Evolutionary conservation across 2,113 vertebrate species (phyloP), one percentile per base, ranked within the genome.

Genomic region (Dasyornis broadbenti): DNA sequence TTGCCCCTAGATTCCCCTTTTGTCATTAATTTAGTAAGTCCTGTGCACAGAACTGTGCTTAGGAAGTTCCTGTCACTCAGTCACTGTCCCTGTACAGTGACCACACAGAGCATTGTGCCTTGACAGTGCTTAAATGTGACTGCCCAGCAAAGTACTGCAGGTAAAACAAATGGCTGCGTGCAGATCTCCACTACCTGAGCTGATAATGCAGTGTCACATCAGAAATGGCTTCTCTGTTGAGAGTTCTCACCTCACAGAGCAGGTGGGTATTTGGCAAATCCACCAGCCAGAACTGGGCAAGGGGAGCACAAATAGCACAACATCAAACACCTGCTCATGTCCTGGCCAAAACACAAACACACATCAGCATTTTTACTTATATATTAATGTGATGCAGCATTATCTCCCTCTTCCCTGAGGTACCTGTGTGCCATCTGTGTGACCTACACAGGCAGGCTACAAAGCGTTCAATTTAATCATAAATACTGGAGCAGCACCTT

Each of bases 161-260:
- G 30, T 7, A 35, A 12, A 11, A 60, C 2, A 27, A 82, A 42
- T 6, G 12, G 15, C 13, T 8, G n/a, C 0, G 0, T 8, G 39
- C 52, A 66, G 4, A 50, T 26, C 53, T 30, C 71, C 7, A 11
- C 35, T 8, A 6, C 47, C 37, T 35, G 73, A 99, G 98, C 98
- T 98, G 98, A 91, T 97, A 98, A 93, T 97, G 98, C 9, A 98
- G 98, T 0, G 98, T 98, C 97, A 99, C 98, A 92, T 98, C 98
- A 2, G 98, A 99, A 97, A 98, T 98, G 59, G 98, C 97, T 42
- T 98, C 98, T 98, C 98, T 99, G 96, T 98, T 98, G 39, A 99
- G 98, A 31, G 98, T 97, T 79, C 97, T 98, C 89, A 99, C 98
- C 97, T 98, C 98, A 72, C 98, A 99, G 10, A 99, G 94, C 88